phyloP scores from a whole-genome alignment of 2,797 vertebrate species.

The Hippoglossus hippoglossus region DNA sequence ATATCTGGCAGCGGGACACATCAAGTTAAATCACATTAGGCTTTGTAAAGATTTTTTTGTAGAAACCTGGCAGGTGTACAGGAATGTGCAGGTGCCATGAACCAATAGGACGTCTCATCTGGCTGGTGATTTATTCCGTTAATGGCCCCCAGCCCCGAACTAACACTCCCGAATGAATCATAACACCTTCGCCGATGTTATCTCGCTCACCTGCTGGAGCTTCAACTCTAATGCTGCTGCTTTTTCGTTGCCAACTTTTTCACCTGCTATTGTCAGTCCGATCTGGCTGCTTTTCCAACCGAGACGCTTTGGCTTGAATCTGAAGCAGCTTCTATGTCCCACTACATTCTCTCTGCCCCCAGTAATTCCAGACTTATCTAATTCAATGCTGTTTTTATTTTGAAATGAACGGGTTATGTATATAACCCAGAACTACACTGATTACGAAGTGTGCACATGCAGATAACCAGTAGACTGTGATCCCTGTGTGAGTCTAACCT shows the following conservation, averaged over 20 bases:
- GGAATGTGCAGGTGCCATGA: conserved; percentile 23
- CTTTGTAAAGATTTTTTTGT: conserved; percentile 14
- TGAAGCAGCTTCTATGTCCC: conserved; percentile 38
- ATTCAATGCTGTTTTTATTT: conserved; percentile 2
- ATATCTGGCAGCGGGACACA: neutral
- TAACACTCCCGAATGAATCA: conserved; percentile 63
- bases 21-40: neutral
- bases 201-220: conserved; percentile 58
- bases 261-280: conserved; percentile 67
- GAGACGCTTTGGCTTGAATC: conserved; percentile 42
- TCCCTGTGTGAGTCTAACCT: neutral
- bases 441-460: neutral
- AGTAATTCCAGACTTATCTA: neutral
- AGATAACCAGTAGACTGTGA: neutral
- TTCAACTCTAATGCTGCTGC: conserved; percentile 59
- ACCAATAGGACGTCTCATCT: conserved; percentile 28
- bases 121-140: conserved; percentile 48
- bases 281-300: conserved; percentile 46
- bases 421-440: neutral
- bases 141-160: conserved; percentile 34
- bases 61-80: neutral
- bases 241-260: conserved; percentile 62
- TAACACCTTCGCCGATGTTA: conserved; percentile 60
- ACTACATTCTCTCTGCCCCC: neutral
- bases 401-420: neutral